Conservation (phyloP, 2,113 vertebrate species). For the Carassius auratus region DNA sequence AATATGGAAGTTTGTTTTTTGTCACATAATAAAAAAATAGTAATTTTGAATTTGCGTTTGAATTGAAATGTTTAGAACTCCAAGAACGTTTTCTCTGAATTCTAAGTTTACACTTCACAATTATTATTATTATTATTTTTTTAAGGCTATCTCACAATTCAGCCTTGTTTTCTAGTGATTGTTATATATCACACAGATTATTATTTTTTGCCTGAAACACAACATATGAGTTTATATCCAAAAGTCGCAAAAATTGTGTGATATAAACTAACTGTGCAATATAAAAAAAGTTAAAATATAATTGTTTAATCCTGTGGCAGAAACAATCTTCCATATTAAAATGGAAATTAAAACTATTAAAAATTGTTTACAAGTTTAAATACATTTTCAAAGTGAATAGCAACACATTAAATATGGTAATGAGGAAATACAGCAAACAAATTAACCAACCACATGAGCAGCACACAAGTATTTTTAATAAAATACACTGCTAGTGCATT, state of each 20-base stretch:
- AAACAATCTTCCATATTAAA: neutral
- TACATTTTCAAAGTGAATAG: no score
- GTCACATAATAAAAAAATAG: no score
- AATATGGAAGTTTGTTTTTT: no score
- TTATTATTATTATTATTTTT: no score
- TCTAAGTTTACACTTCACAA: no score
- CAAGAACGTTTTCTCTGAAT: no score
- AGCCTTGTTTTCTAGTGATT: neutral
- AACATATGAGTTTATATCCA: neutral
- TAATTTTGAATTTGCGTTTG: no score
- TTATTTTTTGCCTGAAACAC: no score
- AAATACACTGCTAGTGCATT: neutral
- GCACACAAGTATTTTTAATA: neutral
- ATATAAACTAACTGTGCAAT: neutral
- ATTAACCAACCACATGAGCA: neutral
- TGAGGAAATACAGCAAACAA: neutral
- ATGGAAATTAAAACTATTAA: neutral
- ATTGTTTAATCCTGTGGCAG: neutral
- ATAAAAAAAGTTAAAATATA: neutral
- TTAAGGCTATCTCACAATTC: no score
- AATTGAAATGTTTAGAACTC: no score
- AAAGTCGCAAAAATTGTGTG: no score
- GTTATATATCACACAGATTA: neutral
- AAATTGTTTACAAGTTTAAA: neutral
- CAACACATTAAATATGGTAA: neutral